Percentiles rank a stretch among this genome's conserved stretches.
Conservation (phyloP, 2,797 vertebrate species). For the Diceros bicornis region DNA sequence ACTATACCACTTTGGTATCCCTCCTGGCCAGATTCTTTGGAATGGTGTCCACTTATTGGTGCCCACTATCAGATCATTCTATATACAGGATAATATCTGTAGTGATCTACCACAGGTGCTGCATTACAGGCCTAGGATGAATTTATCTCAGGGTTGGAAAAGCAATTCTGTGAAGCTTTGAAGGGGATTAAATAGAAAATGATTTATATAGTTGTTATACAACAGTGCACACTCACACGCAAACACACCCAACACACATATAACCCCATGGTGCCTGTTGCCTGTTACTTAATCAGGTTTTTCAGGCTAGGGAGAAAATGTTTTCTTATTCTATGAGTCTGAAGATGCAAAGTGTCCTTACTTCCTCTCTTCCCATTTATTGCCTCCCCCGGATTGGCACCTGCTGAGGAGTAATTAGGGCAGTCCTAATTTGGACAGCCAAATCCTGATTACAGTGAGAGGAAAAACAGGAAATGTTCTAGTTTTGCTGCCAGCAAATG, state of each 20-base stretch:
- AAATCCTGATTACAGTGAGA: constrained; percentile 88
- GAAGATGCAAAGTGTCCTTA: constrained; percentile 78
- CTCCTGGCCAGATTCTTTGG: background rate
- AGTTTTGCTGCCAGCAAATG: constrained; percentile 87
- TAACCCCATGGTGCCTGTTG: background rate
- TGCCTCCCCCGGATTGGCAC: constrained; percentile 87
- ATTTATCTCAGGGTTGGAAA: background rate
- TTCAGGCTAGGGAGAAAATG: constrained; percentile 38
- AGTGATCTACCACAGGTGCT: background rate
- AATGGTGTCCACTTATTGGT: background rate
- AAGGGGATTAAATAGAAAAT: constrained; percentile 47
- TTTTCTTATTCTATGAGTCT: constrained; percentile 81
- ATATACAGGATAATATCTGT: background rate
- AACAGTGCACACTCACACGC: background rate
- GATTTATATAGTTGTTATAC: constrained; percentile 7
- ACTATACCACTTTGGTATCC: background rate
- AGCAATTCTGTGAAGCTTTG: constrained; percentile 12
- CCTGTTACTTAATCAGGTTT: constrained; percentile 54
- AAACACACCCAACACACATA: too few species aligned
- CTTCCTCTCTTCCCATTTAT: constrained; percentile 72
- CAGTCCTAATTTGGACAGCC: constrained; percentile 88
- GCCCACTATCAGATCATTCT: background rate
- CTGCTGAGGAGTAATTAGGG: constrained; percentile 90
- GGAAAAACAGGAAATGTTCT: constrained; percentile 88
- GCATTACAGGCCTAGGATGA: background rate